phyloP scores from a whole-genome alignment of 1,140 invertebrate genomes.

The Drosophila pectinifera region DNA sequence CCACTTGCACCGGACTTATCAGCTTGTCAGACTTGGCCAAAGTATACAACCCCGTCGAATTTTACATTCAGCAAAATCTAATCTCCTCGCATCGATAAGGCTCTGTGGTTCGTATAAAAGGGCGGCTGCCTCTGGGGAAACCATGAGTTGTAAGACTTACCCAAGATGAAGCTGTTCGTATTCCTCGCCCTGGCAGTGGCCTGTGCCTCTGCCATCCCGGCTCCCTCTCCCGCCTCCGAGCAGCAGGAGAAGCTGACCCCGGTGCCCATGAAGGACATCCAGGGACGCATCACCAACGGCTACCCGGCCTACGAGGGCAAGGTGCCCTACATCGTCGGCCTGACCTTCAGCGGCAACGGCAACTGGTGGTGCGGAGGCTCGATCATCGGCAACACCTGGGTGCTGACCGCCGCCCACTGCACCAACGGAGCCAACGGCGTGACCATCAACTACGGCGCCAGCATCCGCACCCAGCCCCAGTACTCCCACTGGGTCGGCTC shows the following conservation, averaged over 20 bases:
- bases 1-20: slow-evolving; percentile 2
- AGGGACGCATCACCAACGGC: slow-evolving; percentile 15
- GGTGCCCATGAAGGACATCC: slow-evolving; percentile 1
- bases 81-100: slow-evolving; percentile 4
- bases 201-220: slow-evolving; percentile 8
- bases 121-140: neutral
- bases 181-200: slow-evolving; percentile 41
- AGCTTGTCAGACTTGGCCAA: slow-evolving; percentile 1
- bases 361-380: slow-evolving; percentile 30
- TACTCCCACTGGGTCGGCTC: slow-evolving; percentile 27
- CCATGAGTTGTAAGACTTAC: slow-evolving; percentile 9
- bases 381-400: slow-evolving; percentile 30
- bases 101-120: slow-evolving; percentile 9
- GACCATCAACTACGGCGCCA: slow-evolving; percentile 40
- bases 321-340: slow-evolving; percentile 19
- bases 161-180: slow-evolving; percentile 38
- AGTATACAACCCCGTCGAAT: slow-evolving; percentile 1
- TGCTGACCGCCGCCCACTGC: slow-evolving; percentile 29
- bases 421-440: slow-evolving; percentile 20
- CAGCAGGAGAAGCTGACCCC: slow-evolving; percentile 17
- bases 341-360: slow-evolving; percentile 14
- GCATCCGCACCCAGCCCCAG: slow-evolving; percentile 32
- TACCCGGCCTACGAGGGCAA: slow-evolving; percentile 6
- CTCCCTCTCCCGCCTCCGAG: neutral
- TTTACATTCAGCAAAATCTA: slow-evolving; percentile 1